A percentile compares a stretch with the other conserved stretches of the same genome.
Conservation (phyloP, 2,113 vertebrate genomes). For the Willisornis vidua region DNA sequence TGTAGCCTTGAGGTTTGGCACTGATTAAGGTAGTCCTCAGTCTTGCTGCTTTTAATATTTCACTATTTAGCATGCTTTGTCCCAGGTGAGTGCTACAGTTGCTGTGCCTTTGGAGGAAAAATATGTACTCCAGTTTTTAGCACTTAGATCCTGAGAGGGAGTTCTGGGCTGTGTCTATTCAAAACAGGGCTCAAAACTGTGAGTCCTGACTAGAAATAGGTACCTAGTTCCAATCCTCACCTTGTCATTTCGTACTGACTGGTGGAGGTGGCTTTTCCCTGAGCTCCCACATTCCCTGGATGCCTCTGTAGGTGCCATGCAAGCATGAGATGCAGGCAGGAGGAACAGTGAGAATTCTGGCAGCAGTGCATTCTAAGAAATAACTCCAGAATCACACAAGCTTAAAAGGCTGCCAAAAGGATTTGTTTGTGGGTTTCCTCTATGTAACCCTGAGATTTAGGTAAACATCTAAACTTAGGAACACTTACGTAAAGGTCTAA, state of each 20-base stretch:
- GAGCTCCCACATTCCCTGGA: neutral
- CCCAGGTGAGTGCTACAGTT: neutral
- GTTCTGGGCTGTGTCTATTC: neutral
- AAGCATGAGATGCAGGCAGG: neutral
- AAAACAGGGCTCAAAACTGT: neutral
- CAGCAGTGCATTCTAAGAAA: neutral
- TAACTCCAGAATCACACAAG: neutral
- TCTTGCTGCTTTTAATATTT: neutral
- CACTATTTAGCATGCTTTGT: neutral
- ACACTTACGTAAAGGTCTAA: neutral
- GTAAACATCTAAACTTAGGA: neutral
- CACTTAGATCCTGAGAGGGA: neutral
- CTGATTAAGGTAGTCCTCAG: neutral
- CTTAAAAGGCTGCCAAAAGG: neutral
- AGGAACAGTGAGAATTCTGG: neutral
- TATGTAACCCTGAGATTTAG: neutral
- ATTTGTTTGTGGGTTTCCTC: neutral
- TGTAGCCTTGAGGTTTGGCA: conserved; percentile 17
- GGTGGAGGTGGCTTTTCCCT: neutral
- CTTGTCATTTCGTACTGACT: neutral
- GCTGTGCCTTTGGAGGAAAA: neutral
- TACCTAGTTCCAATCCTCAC: neutral
- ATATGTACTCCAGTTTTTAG: neutral
- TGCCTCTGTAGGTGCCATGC: neutral
- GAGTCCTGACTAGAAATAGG: neutral